Percentiles rank a stretch among this genome's conserved stretches.
These are phyloP conservation scores for Brachyrhaphis roseni DNA, from an alignment of 2,797 vertebrate genomes.

Conservation along the genomic window DNA sequence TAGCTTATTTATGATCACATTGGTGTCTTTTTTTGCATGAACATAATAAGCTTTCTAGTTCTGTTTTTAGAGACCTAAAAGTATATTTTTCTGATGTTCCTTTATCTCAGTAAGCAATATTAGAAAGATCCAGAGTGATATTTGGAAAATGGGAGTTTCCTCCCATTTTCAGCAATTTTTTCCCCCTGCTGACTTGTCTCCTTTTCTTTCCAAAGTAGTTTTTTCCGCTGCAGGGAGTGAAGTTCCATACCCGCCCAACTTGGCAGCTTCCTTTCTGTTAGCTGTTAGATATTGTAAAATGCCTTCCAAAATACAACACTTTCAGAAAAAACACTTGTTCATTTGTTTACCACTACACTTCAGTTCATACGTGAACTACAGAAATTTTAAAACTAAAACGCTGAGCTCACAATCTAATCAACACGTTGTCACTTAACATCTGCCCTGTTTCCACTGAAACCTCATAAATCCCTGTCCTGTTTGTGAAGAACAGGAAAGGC, in stretches of 20 bases:
- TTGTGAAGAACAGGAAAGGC: conserved; percentile 11
- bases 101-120: not conserved
- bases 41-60: not conserved
- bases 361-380: not conserved
- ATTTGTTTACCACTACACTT: not conserved
- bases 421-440: not conserved
- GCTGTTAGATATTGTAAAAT: not conserved
- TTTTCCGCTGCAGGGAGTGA: conserved; percentile 15
- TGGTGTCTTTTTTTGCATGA: not conserved
- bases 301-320: not conserved
- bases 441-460: conserved; percentile 8
- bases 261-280: not conserved
- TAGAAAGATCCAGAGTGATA: not conserved
- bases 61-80: not conserved
- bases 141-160: not conserved
- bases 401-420: not conserved
- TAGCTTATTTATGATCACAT: not conserved
- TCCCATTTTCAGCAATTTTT: not conserved
- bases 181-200: not conserved
- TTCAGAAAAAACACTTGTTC: not conserved
- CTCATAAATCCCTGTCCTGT: conserved; percentile 25
- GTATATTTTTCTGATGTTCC: not conserved
- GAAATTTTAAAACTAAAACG: not conserved
- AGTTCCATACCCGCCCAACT: conserved; percentile 16
- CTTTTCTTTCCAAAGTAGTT: not conserved